Evolutionary conservation across 2,113 vertebrate genomes (phyloP).

Genomic region (Scopus umbretta): DNA sequence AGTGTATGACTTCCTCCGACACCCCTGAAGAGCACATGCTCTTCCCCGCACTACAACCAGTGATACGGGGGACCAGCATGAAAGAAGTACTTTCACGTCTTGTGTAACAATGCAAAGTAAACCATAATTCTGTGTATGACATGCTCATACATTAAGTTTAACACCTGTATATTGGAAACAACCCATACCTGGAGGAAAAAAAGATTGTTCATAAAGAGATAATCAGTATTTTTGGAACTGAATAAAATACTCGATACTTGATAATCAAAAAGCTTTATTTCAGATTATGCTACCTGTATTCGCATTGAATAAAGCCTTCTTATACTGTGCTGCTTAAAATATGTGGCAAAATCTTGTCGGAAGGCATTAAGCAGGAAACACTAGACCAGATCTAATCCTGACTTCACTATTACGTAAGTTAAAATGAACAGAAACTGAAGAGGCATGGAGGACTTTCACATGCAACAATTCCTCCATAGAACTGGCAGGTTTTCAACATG

Average conservation of each 20-base stretch:
- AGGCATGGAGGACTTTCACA: neutral
- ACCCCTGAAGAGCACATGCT: neutral
- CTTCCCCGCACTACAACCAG: neutral
- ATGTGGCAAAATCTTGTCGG: neutral
- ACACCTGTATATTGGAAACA: neutral
- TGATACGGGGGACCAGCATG: neutral
- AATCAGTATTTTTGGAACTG: neutral
- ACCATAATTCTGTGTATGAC: neutral
- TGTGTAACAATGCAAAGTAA: neutral
- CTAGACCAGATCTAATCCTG: neutral
- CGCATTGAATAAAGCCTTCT: neutral
- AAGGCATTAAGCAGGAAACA: neutral
- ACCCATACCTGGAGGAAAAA: neutral
- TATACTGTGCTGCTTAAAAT: neutral
- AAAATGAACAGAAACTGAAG: neutral
- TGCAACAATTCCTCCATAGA: neutral
- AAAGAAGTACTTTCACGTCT: neutral
- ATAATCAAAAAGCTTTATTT: neutral
- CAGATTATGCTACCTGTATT: neutral
- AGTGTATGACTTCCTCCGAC: neutral
- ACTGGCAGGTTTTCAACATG: neutral
- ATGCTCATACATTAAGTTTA: neutral
- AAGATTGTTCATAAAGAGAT: neutral
- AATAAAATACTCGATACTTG: neutral
- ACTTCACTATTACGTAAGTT: neutral